phyloP scores from a whole-genome alignment of 37 sponge, comb jelly and placozoan species.

The Eunapius fragilis region DNA sequence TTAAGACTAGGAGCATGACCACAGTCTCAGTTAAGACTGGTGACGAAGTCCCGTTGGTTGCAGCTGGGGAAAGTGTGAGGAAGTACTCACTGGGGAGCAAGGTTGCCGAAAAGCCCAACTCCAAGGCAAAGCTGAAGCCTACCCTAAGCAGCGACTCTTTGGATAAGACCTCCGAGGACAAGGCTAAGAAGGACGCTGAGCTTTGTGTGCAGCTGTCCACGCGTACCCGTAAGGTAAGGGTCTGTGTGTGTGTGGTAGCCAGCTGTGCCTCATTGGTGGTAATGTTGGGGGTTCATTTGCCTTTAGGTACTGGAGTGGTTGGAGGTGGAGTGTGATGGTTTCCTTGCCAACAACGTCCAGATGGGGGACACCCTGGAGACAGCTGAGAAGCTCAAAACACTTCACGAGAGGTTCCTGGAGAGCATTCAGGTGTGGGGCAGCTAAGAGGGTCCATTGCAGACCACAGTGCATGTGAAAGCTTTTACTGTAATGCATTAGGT shows the following conservation, averaged over 20 bases:
- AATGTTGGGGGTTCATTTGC: background rate
- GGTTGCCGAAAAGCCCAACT: background rate
- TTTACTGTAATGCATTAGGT: too few relatives aligned
- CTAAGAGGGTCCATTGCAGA: background rate
- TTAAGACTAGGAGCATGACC: background rate
- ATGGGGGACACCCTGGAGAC: slow-evolving; percentile 37
- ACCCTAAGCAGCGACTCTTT: background rate
- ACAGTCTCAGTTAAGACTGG: background rate
- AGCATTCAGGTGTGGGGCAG: slow-evolving; percentile 14
- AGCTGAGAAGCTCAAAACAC: slow-evolving; percentile 22
- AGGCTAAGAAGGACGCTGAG: background rate
- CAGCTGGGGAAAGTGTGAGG: background rate
- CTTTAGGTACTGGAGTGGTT: slow-evolving; percentile 54
- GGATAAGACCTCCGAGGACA: background rate
- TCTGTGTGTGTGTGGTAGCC: background rate
- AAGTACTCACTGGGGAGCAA: background rate
- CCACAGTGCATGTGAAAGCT: too few relatives aligned
- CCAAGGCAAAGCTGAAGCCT: background rate
- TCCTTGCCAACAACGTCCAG: slow-evolving; percentile 32
- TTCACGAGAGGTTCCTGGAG: slow-evolving; percentile 46
- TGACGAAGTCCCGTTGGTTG: background rate
- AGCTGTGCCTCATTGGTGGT: too few relatives aligned
- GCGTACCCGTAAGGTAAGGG: background rate
- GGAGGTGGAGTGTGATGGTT: slow-evolving; percentile 43
- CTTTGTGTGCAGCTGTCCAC: background rate